Evolutionary conservation across 2,113 vertebrate species (phyloP).

Genomic region (Tylochromis polylepis): DNA sequence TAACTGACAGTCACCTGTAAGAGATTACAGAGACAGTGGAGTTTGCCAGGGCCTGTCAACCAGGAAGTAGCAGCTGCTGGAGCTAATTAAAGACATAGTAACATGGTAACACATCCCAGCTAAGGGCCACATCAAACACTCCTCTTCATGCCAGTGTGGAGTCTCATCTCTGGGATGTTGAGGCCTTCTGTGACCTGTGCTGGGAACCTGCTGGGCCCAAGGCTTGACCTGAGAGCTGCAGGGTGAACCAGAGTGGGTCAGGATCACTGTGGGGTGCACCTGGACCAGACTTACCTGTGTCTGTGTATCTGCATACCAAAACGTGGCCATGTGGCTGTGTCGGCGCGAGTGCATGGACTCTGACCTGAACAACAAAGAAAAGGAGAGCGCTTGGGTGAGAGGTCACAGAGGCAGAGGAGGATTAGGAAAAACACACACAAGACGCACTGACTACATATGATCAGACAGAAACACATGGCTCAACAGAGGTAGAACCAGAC

Average conservation of each 20-base stretch:
- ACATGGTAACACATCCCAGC: slow-evolving; percentile 74
- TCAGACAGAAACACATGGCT: slow-evolving; percentile 58
- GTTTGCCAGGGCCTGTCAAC: slow-evolving; percentile 65
- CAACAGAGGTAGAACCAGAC: slow-evolving; percentile 59
- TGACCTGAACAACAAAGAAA: slow-evolving; percentile 73
- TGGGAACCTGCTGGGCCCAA: slow-evolving; percentile 62
- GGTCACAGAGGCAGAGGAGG: slow-evolving; percentile 56
- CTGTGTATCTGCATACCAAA: slow-evolving; percentile 62
- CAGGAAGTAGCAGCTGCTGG: slow-evolving; percentile 80
- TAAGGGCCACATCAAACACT: slow-evolving; percentile 73
- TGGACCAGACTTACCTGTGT: slow-evolving; percentile 69
- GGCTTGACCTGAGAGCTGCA: slow-evolving; percentile 62
- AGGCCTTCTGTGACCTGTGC: slow-evolving; percentile 66
- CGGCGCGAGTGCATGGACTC: slow-evolving; percentile 48
- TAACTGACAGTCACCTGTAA: slow-evolving; percentile 79
- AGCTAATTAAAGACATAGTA: slow-evolving; percentile 84
- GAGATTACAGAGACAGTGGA: slow-evolving; percentile 78
- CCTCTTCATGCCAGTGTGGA: slow-evolving; percentile 65
- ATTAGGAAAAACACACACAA: slow-evolving; percentile 60
- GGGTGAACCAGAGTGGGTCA: slow-evolving; percentile 50
- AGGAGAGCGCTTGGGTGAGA: slow-evolving; percentile 61
- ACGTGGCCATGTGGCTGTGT: slow-evolving; percentile 43
- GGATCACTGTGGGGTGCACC: slow-evolving; percentile 61
- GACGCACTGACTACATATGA: slow-evolving; percentile 58
- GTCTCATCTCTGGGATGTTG: slow-evolving; percentile 69